Conservation (phyloP, 1,140 invertebrate species). For the Solenopsis invicta region DNA sequence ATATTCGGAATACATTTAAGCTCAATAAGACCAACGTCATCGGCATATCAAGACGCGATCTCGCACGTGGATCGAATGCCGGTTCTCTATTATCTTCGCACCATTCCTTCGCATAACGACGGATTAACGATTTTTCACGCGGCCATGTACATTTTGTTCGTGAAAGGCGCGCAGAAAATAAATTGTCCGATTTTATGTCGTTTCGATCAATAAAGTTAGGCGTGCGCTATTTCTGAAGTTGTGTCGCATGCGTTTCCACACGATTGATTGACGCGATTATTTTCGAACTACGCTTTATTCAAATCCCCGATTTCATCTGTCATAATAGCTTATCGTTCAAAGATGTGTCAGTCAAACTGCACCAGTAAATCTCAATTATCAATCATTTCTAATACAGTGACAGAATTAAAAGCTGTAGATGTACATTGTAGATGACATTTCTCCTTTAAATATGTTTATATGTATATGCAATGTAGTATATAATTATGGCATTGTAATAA, state of each 20-base stretch:
- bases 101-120: not conserved
- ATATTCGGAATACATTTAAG: slow-evolving; percentile 16
- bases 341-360: slow-evolving; percentile 11
- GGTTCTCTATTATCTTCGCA: slow-evolving; percentile 9
- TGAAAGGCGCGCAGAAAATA: slow-evolving; percentile 37
- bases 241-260: slow-evolving; percentile 49
- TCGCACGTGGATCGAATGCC: not conserved
- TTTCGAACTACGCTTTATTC: slow-evolving; percentile 58
- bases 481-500: not conserved
- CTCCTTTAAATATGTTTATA: too few species aligned
- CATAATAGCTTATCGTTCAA: slow-evolving; percentile 68
- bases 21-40: slow-evolving; percentile 5
- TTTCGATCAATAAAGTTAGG: slow-evolving; percentile 50
- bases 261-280: slow-evolving; percentile 61
- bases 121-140: slow-evolving; percentile 7
- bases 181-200: slow-evolving; percentile 49
- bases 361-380: slow-evolving; percentile 43
- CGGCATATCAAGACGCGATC: not conserved
- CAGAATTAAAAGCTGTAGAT: not conserved
- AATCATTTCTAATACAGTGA: slow-evolving; percentile 28
- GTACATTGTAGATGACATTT: too few species aligned
- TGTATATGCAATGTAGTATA: not conserved
- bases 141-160: not conserved
- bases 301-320: slow-evolving; percentile 51
- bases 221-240: slow-evolving; percentile 14